Percentiles rank a stretch among this genome's conserved stretches.
Evolutionary conservation across 2,113 vertebrate species (phyloP).

Genomic region (Vimba vimba): DNA sequence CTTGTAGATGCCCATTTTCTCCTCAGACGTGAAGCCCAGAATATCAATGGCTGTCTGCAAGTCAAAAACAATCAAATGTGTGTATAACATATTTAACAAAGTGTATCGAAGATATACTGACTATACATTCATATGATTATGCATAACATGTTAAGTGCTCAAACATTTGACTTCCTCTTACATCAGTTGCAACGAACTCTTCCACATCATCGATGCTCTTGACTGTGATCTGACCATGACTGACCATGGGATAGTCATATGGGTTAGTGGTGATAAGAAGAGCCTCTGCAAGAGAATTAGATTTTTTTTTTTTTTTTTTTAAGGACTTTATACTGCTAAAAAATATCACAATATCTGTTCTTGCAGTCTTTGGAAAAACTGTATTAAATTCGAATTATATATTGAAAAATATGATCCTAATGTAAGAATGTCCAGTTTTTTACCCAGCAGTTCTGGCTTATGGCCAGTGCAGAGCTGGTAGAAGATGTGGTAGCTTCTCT

Average conservation of each 20-base stretch:
- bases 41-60: constrained; percentile 77
- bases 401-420: not conserved
- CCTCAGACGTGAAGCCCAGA: constrained; percentile 82
- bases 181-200: constrained; percentile 90
- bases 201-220: constrained; percentile 90
- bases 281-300: constrained; percentile 64
- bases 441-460: constrained; percentile 75
- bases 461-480: constrained; percentile 78
- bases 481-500: constrained; percentile 79
- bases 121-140: not conserved
- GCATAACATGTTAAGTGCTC: not conserved
- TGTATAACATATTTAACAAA: not conserved
- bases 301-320: too few species aligned
- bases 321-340: not conserved
- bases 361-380: not conserved
- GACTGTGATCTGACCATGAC: constrained; percentile 88
- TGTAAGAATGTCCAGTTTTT: not conserved
- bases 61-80: constrained; percentile 9
- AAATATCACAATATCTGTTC: not conserved
- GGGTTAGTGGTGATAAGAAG: constrained; percentile 90
- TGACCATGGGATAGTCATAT: constrained; percentile 84
- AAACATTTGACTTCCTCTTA: constrained; percentile 66
- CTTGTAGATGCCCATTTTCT: constrained; percentile 84
- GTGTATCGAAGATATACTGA: not conserved
- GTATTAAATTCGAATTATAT: not conserved